Evolutionary conservation across 2,797 vertebrate species (phyloP).

Genomic region (Pempheris klunzingeri): DNA sequence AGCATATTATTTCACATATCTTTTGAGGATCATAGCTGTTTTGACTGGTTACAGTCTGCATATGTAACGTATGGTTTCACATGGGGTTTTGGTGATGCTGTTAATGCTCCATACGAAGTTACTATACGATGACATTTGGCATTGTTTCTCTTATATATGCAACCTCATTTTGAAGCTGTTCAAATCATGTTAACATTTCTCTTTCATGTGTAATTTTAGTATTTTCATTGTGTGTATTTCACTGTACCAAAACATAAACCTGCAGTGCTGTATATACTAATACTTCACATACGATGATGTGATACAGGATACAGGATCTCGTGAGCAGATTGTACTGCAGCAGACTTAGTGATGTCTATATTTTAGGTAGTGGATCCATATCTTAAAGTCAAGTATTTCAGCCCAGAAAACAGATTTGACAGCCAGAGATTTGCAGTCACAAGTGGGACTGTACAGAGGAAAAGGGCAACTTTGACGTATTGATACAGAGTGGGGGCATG

Average conservation of each 20-base stretch:
- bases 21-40: too few relatives aligned
- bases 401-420: conserved; percentile 42
- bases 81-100: not conserved
- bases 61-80: not conserved
- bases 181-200: not conserved
- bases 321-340: not conserved
- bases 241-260: not conserved
- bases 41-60: too few relatives aligned
- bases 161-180: too few relatives aligned
- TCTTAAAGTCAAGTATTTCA: conserved; percentile 30
- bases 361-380: not conserved
- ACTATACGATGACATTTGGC: not conserved
- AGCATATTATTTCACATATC: too few relatives aligned
- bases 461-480: conserved; percentile 70
- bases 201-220: not conserved
- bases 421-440: conserved; percentile 54
- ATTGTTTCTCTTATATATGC: not conserved
- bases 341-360: not conserved
- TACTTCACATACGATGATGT: not conserved
- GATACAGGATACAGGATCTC: not conserved
- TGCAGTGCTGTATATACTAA: not conserved
- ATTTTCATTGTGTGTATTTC: not conserved
- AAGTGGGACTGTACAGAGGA: conserved; percentile 39
- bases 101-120: not conserved
- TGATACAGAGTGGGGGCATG: conserved; percentile 55